Base-by-base conservation (phyloP, 2,888 invertebrate genomes). In the Bembecia ichneumoniformis region DNA sequence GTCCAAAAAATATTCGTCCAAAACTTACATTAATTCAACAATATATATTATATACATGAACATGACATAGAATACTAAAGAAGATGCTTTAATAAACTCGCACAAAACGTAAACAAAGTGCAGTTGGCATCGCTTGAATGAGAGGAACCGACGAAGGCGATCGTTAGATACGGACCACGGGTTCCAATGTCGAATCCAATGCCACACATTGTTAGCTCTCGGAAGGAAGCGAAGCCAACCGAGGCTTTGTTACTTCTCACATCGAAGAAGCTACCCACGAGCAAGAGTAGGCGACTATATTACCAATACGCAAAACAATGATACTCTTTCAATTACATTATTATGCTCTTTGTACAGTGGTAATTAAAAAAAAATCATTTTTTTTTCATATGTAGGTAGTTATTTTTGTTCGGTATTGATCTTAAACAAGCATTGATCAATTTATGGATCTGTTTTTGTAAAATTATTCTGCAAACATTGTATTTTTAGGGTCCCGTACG, bases 181-280 rank as follows among this genome's bases (percentile, higher is more conserved):
- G 60, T 69, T 66, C 80, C 83, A 84, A 84, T 83, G 83, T 82
- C 83, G 82, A 72, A 64, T 66, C 74, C 84, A 84, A 84, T 84
- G 84, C 82, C 84, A 74, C 62, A 74, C 80, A 84, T 84, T 83
- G 83, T 84, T 80, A 63, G 54, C 55, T 64, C 68, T 75, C 76
- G 80, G 83, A 82, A 83, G 84, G 83, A 84, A 84, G 77, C 74
- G 57, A 66, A 54, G 55, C 63, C 59, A 66, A 66, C 35, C 15
- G 43, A 65, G 66, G 74, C 76, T 80, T 78, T 79, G 78, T 79
- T 76, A 60, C 63, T 58, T 62, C 63, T 66, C 60, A 55, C 67
- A 60, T 58, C 62, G 63, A 65, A 68, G 67, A 71, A 57, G 66
- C 62, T 58, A 64, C 64, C 64, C 65, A 64, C 60, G 46, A 43